Conservation (phyloP, 2,113 vertebrate species). For the Physeter macrocephalus region DNA sequence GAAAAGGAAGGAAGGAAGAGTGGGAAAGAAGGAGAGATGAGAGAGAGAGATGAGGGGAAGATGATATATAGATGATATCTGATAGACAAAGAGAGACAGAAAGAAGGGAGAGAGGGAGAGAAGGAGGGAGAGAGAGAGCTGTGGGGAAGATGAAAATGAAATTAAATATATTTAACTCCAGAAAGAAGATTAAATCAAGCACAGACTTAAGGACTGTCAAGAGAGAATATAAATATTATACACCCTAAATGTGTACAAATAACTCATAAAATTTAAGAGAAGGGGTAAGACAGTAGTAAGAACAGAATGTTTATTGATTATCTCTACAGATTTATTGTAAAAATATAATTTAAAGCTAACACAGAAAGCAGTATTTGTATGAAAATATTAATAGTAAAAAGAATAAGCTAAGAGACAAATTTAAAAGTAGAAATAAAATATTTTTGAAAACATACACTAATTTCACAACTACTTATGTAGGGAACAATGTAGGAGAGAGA, state of each 20-base stretch:
- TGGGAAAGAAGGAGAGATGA: not conserved
- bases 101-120: not conserved
- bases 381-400: not conserved
- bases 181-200: not conserved
- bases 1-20: too few relatives aligned
- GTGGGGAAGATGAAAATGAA: not conserved
- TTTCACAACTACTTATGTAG: not conserved
- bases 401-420: not conserved
- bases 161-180: not conserved
- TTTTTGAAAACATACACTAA: not conserved
- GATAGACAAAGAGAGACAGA: not conserved
- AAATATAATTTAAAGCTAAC: not conserved
- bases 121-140: not conserved
- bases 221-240: not conserved
- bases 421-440: not conserved
- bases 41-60: not conserved
- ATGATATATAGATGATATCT: not conserved
- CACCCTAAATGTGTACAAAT: not conserved
- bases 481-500: not conserved
- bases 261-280: not conserved
- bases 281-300: not conserved
- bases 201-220: not conserved
- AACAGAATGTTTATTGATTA: not conserved
- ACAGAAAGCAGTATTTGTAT: not conserved
- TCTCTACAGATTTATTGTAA: not conserved